phyloP scores from a whole-genome alignment of 2,113 vertebrate species.

The Numida meleagris region DNA sequence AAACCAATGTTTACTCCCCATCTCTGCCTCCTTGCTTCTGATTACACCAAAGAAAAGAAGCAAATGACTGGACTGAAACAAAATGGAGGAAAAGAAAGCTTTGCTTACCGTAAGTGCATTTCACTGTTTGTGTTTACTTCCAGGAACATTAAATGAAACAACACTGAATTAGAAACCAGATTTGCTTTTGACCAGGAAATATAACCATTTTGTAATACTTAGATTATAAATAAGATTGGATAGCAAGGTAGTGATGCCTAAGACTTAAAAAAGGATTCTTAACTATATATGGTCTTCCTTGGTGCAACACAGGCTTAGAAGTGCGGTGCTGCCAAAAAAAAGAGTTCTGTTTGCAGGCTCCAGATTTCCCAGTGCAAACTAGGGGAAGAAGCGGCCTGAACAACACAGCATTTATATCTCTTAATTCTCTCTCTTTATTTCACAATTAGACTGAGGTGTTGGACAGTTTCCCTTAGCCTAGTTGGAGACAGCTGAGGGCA shows the following conservation, averaged over 20 bases:
- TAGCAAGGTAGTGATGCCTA: neutral
- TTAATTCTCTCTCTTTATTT: neutral
- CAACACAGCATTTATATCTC: neutral
- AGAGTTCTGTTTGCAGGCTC: neutral
- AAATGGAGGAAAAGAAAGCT: fast-evolving
- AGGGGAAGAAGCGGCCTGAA: neutral
- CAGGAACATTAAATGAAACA: neutral
- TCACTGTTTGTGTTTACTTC: neutral
- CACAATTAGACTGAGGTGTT: neutral
- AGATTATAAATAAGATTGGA: neutral
- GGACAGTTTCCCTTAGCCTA: neutral
- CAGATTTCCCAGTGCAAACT: neutral
- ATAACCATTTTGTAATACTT: neutral
- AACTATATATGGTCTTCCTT: neutral
- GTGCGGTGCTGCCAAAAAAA: neutral
- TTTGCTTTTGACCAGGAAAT: neutral
- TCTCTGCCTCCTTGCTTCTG: neutral
- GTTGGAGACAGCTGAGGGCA: neutral
- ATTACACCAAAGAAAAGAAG: neutral
- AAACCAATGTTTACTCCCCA: neutral
- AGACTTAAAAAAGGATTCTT: neutral
- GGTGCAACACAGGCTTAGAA: neutral
- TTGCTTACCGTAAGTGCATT: neutral
- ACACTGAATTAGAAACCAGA: neutral
- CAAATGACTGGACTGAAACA: neutral